phyloP scores from a whole-genome alignment of 2,113 vertebrate species.

The Ophthalmotilapia sp. region DNA sequence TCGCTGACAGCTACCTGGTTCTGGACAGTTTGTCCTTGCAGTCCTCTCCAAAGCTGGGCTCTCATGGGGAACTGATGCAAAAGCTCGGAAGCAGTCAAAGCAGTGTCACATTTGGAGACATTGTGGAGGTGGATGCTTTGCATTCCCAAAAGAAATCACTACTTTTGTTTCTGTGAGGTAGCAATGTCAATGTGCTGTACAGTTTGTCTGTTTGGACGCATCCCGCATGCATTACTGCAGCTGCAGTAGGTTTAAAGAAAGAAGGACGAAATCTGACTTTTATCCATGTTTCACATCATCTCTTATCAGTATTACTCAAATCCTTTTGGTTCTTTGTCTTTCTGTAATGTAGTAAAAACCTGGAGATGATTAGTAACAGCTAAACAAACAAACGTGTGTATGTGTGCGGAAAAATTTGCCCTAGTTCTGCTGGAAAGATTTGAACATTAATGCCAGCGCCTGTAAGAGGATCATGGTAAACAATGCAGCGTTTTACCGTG shows the following conservation, averaged over 20 bases:
- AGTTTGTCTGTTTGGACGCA: rapidly evolving
- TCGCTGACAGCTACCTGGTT: not conserved
- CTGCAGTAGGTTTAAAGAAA: not conserved
- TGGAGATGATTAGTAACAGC: not conserved
- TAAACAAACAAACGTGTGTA: not conserved
- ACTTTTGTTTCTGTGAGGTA: not conserved
- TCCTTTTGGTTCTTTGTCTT: not conserved
- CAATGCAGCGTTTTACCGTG: not conserved
- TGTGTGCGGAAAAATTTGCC: not conserved
- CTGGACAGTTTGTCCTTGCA: slow-evolving; percentile 14
- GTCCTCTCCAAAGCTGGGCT: not conserved
- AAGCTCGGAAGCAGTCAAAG: not conserved
- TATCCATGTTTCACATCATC: not conserved
- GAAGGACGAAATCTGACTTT: not conserved
- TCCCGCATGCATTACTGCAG: not conserved
- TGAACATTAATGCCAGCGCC: not conserved
- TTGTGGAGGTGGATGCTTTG: not conserved
- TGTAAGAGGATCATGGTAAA: not conserved
- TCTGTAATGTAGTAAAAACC: not conserved
- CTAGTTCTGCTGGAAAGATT: not conserved
- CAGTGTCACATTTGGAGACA: not conserved
- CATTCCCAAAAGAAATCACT: not conserved
- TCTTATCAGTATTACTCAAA: not conserved
- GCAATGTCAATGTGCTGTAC: not conserved
- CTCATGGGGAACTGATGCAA: slow-evolving; percentile 6